Base-by-base conservation (phyloP, 2,113 vertebrate species). In the Gulo gulo region DNA sequence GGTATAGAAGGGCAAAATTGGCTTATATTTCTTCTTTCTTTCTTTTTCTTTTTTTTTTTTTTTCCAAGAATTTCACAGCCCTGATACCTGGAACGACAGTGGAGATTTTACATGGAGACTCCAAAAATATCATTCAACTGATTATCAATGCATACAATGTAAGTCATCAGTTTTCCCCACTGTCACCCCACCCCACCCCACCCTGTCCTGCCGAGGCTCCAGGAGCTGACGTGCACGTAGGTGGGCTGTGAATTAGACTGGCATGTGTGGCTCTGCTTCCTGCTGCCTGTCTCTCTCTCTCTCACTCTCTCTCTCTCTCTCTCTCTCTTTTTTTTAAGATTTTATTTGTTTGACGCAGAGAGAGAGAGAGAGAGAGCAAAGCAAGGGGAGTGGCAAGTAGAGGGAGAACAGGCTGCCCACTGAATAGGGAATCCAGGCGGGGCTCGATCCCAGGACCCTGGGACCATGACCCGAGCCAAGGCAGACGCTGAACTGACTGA, bases 71-170 rank as follows among this genome's bases (percentile, higher is more conserved):
- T 95, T 99, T 99, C 63, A 99, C 99, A 0, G 99, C 99, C 0
- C 98, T 99, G 94, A 99, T 99, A 92, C 99, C 99, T 74, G 99
- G 99, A 94, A 99, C 99, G 1, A 99, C 99, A 0, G 99, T 99
- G 57, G 99, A 99, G 97, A 99, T 99, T 98, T 98, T 99, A 95
- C 99, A 99, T 78, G 99, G 99, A 98, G 99, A 99, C 98, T 99
- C 99, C 45, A 99, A 99, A 98, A 99, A 99, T 85, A 99, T 99
- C 26, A 99, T 99, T 20, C 99, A 99, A 73, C 99, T 99, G 93
- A 99, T 99, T 6, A 98, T 99, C 85, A 98, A 99, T 26, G 99
- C 99, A 0, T 99, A 99, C 98, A 99, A 99, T 0, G 99, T 99
- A 98, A 99, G 99, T 99, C 34, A 20, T 18, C 0, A 4, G 24